phyloP scores from a whole-genome alignment of 2,888 invertebrate genomes.

The Thymelicus sylvestris region DNA sequence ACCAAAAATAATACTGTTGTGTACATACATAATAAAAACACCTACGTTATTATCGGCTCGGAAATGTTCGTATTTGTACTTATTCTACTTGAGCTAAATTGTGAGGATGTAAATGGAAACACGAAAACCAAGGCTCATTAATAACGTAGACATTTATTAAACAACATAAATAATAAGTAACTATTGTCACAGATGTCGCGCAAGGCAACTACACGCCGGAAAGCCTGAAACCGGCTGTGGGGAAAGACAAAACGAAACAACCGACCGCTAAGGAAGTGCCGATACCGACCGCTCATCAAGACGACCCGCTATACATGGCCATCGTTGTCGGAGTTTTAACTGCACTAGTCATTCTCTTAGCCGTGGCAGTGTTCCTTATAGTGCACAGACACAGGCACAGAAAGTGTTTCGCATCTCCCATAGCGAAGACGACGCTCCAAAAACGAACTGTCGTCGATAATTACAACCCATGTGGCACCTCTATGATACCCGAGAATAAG shows the following conservation, averaged over 20 bases:
- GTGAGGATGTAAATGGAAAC: no score
- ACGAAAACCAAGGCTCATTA: no score
- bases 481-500: slow-evolving; percentile 81
- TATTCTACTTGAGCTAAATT: no score
- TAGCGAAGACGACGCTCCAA: slow-evolving; percentile 77
- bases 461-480: slow-evolving; percentile 81
- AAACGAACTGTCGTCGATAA: slow-evolving; percentile 80
- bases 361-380: slow-evolving; percentile 89
- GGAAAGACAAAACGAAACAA: slow-evolving; percentile 78
- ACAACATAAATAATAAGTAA: no score
- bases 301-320: slow-evolving; percentile 90
- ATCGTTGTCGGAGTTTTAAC: slow-evolving; percentile 91
- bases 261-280: slow-evolving; percentile 84
- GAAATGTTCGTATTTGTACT: no score
- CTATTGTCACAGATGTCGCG: slow-evolving; percentile 78
- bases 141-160: no score
- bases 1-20: no score
- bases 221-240: slow-evolving; percentile 80
- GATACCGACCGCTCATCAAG: slow-evolving; percentile 88
- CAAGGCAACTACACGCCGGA: slow-evolving; percentile 91
- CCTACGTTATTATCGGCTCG: no score
- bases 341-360: slow-evolving; percentile 89
- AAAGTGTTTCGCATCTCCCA: slow-evolving; percentile 89
- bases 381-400: slow-evolving; percentile 89
- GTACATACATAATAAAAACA: no score